Conservation (phyloP, 2,797 vertebrate species). For the Gadopsis bispinosus region DNA sequence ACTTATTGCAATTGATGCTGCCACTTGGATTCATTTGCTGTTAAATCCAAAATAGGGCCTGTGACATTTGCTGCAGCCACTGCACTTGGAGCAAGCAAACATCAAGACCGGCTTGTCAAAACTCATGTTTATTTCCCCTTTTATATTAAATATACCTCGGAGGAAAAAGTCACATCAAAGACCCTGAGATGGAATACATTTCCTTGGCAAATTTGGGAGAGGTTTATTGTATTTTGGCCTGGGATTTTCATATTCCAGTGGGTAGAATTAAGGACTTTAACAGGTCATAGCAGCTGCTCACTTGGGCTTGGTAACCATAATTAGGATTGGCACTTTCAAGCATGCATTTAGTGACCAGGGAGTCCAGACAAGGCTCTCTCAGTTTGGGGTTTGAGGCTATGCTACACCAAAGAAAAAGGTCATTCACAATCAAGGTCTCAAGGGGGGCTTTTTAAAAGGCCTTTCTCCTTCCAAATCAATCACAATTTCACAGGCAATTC, state of each 20-base stretch:
- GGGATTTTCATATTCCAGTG: conserved; percentile 57
- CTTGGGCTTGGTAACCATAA: conserved; percentile 75
- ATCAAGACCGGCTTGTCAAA: conserved; percentile 15
- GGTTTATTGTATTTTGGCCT: conserved; percentile 34
- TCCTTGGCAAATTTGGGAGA: conserved; percentile 7
- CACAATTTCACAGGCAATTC: conserved; percentile 75
- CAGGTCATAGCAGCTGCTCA: conserved; percentile 72
- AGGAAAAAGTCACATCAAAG: conserved; percentile 18
- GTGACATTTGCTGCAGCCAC: conserved; percentile 27
- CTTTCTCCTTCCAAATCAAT: conserved; percentile 72
- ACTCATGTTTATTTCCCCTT: conserved; percentile 24
- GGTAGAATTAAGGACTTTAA: conserved; percentile 65
- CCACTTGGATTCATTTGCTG: conserved; percentile 25
- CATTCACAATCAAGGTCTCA: conserved; percentile 82
- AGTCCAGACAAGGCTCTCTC: conserved; percentile 81
- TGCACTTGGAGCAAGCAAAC: conserved; percentile 38
- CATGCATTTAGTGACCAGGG: conserved; percentile 74
- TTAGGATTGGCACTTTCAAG: conserved; percentile 82
- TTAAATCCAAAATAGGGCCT: conserved; percentile 22
- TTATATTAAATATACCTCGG: conserved; percentile 1
- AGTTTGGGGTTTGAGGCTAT: conserved; percentile 76
- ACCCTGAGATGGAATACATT: background rate
- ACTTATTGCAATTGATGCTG: conserved; percentile 25
- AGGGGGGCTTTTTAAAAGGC: conserved; percentile 70
- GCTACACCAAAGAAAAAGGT: conserved; percentile 81